Evolutionary conservation across 2,888 invertebrate genomes (phyloP), one percentile per base, ranked within the genome.

Genomic region (Trichacis sp.): DNA sequence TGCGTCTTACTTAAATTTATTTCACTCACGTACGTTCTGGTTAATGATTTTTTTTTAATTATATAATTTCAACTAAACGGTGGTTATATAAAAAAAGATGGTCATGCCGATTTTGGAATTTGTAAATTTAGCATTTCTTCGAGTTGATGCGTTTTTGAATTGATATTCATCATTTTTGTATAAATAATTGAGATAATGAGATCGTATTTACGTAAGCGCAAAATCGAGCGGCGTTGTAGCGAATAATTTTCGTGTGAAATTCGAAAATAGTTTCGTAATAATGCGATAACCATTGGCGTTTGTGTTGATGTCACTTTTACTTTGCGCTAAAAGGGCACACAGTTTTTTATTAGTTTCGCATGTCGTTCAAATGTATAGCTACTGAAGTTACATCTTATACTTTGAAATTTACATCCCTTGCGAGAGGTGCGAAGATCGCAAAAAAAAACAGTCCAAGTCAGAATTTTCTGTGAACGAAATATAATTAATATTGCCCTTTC

Each of bases 341-440:
- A 24, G 24, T 24, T 24, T 24, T 24, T 24, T 24, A 8, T n/a
- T n/a, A n/a, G n/a, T 48, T 48, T 48, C 8, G 29, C 17, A 49
- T 8, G 12, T 9, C 8, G 38, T 49, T 49, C 19, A 38, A n/a
- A n/a, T n/a, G n/a, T n/a, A 45, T 49, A 48, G 51, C 48, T n/a
- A n/a, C n/a, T 70, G 78, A 74, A 77, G 80, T 83, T 82, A 79
- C 83, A 83, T 81, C 83, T 83, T 82, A 82, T 81, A 83, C 82
- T 80, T 78, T 77, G 70, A 69, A 64, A 57, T 63, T 53, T 63
- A 58, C 62, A 61, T 56, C 67, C 66, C 66, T 72, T 69, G 64
- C 71, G 65, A 55, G 17, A 40, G 14, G 45, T 33, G 47, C 57
- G 45, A 43, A 50, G 49, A 12, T 36, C 49, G 45, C 33, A 30